Evolutionary conservation across 2,113 vertebrate species (phyloP).

Genomic region (Microtus richardsoni): DNA sequence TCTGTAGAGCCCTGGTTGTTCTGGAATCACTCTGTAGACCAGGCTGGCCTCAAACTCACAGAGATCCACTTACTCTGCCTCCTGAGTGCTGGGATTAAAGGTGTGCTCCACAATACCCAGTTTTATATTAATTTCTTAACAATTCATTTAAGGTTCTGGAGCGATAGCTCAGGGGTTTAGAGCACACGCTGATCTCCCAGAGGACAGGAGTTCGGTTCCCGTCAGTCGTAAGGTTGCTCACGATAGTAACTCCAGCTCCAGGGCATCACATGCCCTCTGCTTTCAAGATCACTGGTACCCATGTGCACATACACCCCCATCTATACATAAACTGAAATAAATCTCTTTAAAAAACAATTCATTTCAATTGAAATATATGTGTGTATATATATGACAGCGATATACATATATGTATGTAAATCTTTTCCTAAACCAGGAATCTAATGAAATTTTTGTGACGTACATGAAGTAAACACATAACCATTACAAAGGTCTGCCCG

Average conservation of each 20-base stretch:
- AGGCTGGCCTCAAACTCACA: neutral
- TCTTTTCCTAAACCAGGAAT: neutral
- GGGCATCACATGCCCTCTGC: neutral
- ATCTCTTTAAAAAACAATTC: neutral
- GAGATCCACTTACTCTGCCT: neutral
- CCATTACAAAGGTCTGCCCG: constrained; percentile 16
- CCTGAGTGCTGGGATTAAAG: neutral
- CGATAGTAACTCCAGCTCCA: neutral
- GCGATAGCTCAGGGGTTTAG: neutral
- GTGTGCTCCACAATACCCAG: neutral
- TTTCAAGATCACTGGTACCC: neutral
- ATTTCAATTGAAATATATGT: neutral
- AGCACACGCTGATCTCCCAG: neutral
- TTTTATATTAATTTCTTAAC: neutral
- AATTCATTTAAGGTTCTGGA: neutral
- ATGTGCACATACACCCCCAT: neutral
- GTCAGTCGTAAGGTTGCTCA: neutral
- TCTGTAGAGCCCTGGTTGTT: neutral
- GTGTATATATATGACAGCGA: neutral
- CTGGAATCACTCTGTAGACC: neutral
- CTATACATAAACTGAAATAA: neutral
- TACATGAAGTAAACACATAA: constrained; percentile 23
- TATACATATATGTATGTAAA: neutral
- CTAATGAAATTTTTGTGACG: neutral
- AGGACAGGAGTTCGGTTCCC: neutral